phyloP scores from a whole-genome alignment of 2,113 vertebrate genomes.

The Sminthopsis crassicaudata region DNA sequence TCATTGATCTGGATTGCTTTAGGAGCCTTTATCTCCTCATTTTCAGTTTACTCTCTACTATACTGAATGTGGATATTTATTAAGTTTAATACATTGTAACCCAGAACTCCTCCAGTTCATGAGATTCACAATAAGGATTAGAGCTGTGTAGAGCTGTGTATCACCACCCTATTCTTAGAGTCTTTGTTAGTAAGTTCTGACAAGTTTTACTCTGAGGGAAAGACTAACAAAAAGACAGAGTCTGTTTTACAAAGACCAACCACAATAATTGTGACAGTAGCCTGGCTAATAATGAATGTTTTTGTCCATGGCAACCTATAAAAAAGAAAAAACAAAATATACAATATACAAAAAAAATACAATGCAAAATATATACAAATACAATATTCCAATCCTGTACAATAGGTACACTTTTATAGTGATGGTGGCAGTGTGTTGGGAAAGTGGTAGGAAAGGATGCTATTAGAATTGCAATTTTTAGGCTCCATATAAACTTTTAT shows the following conservation, averaged over 20 bases:
- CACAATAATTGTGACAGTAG: background rate
- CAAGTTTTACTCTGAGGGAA: background rate
- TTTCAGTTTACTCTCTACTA: background rate
- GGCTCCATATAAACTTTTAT: background rate
- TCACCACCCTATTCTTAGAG: background rate
- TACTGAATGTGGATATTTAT: background rate
- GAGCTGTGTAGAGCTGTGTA: background rate
- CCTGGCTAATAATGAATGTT: background rate
- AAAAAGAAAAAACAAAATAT: background rate
- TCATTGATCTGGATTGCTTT: background rate
- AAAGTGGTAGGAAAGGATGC: background rate
- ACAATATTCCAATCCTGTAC: background rate
- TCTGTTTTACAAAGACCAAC: background rate
- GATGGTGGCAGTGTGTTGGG: background rate
- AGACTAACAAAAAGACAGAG: background rate
- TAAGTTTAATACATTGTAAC: background rate
- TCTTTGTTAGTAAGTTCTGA: background rate
- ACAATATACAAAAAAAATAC: too few species aligned
- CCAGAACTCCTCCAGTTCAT: background rate
- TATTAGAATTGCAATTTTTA: background rate
- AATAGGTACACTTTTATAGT: background rate
- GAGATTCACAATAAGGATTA: background rate
- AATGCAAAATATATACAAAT: background rate
- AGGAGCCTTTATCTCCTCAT: background rate
- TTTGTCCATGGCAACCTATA: background rate